phyloP scores from a whole-genome alignment of 92 coral and sea anemone species.

The Paragorgia papillata region DNA sequence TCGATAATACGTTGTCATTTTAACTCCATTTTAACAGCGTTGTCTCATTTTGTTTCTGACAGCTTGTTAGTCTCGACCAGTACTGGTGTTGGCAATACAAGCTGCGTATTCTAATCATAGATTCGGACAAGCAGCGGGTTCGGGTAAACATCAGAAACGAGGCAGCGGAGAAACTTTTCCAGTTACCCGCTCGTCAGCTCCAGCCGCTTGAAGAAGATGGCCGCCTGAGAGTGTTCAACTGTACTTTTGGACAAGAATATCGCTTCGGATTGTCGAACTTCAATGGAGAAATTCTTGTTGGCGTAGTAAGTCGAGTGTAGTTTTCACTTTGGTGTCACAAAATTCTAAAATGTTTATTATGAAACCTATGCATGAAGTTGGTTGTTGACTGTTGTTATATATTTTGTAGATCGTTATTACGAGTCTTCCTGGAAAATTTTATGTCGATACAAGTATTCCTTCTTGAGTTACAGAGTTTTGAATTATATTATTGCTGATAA shows the following conservation, averaged over 20 bases:
- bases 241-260: slow-evolving; percentile 77
- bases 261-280: slow-evolving; percentile 69
- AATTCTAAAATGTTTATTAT: no score
- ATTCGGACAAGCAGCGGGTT: slow-evolving; percentile 50
- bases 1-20: no score
- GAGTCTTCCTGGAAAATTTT: no score
- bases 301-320: slow-evolving; percentile 59
- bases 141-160: slow-evolving; percentile 62
- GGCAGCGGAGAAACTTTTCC: slow-evolving; percentile 77
- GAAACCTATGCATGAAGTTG: not conserved
- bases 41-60: not conserved
- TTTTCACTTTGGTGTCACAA: no score
- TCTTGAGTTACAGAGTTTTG: no score
- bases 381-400: no score
- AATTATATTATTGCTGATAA: no score
- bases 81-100: slow-evolving; percentile 84
- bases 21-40: no score
- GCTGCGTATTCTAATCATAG: slow-evolving; percentile 66
- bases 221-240: slow-evolving; percentile 72
- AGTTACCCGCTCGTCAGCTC: slow-evolving; percentile 72
- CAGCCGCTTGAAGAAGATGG: slow-evolving; percentile 52
- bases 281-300: slow-evolving; percentile 63
- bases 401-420: no score
- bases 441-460: no score
- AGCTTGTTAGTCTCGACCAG: slow-evolving; percentile 50